Base-by-base conservation (phyloP, 2,888 invertebrate species). In the Ormyrus pomaceus region DNA sequence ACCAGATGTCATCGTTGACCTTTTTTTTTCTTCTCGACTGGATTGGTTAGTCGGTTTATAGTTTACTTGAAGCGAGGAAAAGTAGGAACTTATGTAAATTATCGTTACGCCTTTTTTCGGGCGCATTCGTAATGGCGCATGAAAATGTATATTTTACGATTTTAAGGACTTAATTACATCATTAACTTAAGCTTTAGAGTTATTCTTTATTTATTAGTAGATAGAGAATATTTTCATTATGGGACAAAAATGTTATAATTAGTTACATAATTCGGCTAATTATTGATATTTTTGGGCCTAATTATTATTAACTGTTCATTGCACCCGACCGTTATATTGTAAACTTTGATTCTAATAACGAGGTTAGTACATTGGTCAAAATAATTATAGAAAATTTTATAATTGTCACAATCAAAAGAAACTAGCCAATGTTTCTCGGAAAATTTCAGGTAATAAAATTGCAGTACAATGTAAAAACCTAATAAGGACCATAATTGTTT, bases 11-110 rank as follows among this genome's bases (percentile, higher is more conserved):
- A 50, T 56, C 73, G 19, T 56, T 9, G 50, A 11, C 11, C 34
- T 70, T 19, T 62, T 61, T 51, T 8, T 72, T 74, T 55, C 10
- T 66, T 62, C 45, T 62, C 0, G 64, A 13, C 53, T 64, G 53
- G 53, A 58, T 70, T 6, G 48, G n/a, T 48, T n/a, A 51, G 55
- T 64, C 10, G n/a, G 7, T 58, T 70, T 19, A 48, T 56, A 46
- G 45, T 45, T 11, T 9, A 45, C 46, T 13, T 72, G 4, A 46
- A 66, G 11, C 45, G 1, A 55, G 50, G 56, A 69, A 50, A 73
- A 68, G 48, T 72, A 61, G n/a, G 10, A 73, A 78, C 59, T 78
- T 78, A 78, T 73, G 70, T 73, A 78, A 73, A 78, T 73, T 66
- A 66, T 68, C 61, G 55, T 66, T 59, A 74, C 10, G 51, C 6